Evolutionary conservation across 2,888 invertebrate genomes (phyloP).

Genomic region (Laspeyria flexula): DNA sequence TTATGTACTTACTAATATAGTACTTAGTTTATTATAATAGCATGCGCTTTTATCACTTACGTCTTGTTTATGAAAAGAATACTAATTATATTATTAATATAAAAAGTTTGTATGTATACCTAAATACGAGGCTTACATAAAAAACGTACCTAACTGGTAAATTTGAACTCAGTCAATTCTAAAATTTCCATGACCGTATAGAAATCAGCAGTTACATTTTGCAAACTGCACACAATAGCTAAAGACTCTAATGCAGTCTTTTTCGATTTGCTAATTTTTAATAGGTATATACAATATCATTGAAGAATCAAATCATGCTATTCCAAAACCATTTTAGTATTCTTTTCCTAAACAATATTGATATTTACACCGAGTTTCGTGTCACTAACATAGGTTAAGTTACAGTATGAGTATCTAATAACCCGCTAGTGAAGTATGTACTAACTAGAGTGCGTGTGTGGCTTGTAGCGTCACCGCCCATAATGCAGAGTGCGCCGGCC

Average conservation of each 20-base stretch:
- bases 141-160: too few species aligned
- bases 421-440: slow-evolving; percentile 49
- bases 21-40: slow-evolving; percentile 15
- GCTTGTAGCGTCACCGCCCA: slow-evolving; percentile 93
- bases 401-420: slow-evolving; percentile 13
- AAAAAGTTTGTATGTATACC: too few species aligned
- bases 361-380: slow-evolving; percentile 19
- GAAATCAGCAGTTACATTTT: too few species aligned
- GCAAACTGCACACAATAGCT: too few species aligned
- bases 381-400: slow-evolving; percentile 9
- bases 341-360: neutral
- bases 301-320: neutral
- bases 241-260: too few species aligned
- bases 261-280: too few species aligned
- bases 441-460: slow-evolving; percentile 78
- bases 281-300: too few species aligned
- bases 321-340: neutral
- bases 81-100: too few species aligned
- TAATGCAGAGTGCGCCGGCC: slow-evolving; percentile 93
- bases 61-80: neutral
- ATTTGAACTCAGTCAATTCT: too few species aligned
- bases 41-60: slow-evolving; percentile 33
- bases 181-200: too few species aligned
- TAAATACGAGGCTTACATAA: too few species aligned
- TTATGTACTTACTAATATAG: neutral